Conservation (phyloP, 30 jellyfish, hydroid and myxozoan genomes). For the Turritopsis dohrnii region DNA sequence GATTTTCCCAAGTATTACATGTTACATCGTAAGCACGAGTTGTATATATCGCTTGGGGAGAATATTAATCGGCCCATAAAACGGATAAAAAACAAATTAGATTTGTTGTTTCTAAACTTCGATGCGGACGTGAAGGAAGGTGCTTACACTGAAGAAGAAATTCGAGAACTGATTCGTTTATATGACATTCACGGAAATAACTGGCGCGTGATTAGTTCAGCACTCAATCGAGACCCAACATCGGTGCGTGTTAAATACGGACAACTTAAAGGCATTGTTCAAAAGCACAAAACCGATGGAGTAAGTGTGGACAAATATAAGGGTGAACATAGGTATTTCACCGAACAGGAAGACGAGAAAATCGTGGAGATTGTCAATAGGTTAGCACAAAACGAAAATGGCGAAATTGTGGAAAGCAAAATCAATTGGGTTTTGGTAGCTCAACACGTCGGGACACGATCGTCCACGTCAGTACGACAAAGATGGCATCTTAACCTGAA, state of each 20-base stretch:
- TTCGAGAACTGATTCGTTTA: not conserved
- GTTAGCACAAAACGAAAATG: not conserved
- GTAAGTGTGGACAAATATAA: not conserved
- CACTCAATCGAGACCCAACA: not conserved
- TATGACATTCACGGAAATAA: not conserved
- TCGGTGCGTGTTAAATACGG: not conserved
- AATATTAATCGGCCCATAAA: constrained; percentile 1
- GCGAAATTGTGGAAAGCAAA: not conserved
- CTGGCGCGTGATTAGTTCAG: not conserved
- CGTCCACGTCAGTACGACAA: not conserved
- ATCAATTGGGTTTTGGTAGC: constrained; percentile 10
- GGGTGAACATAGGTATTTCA: not conserved
- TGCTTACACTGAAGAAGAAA: not conserved
- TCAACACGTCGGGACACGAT: not conserved
- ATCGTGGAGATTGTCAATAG: not conserved
- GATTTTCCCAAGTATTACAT: not conserved
- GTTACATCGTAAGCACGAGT: not conserved
- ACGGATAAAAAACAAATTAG: not conserved
- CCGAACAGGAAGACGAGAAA: not conserved
- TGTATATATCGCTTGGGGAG: not conserved
- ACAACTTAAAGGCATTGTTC: not conserved
- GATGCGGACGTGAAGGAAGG: not conserved
- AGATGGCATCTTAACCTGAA: not conserved
- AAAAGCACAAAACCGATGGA: not conserved
- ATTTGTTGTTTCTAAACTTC: not conserved